Base-by-base conservation (phyloP, 2,113 vertebrate species). In the Brachypodius melanocephalos region DNA sequence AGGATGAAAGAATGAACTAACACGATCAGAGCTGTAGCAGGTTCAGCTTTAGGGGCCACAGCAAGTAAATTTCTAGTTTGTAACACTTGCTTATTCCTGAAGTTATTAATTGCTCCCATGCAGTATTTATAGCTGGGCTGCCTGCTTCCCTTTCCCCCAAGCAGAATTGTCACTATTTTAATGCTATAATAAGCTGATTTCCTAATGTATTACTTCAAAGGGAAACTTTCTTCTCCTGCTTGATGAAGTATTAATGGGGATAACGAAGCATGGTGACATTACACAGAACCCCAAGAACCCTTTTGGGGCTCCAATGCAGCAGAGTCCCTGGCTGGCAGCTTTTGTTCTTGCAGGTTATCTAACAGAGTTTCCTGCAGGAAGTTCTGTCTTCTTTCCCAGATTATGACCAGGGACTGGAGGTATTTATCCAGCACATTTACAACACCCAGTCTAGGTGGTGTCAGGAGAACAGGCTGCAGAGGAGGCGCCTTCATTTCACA, bases 191-290 rank as follows among this genome's bases (percentile, higher is more conserved):
- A 90, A 86, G 75, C 72, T 63, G 78, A 93, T 91, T 96, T 95
- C 85, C 93, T 91, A 77, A 88, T 32, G 40, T 85, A 6, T 16
- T 58, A 93, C 94, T 96, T 96, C 96, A 96, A 96, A 95, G 78
- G 82, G 43, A 80, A 91, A 91, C 21, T 67, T 94, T 62, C 59
- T 71, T 61, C 88, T 94, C 6, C 75, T 90, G 31, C 58, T 69
- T 54, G 55, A 45, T 96, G 51, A 91, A 96, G 92, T 80, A 90
- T 89, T 95, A 90, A 92, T 36, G 36, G 85, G 61, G 49, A 67
- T 59, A 79, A 89, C 0, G 2, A 69, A 73, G 59, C 4, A 0
- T 2, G 6, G 75, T 32, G 75, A 32, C 0, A 1, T 29, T 36
- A 22, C 58, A 38, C 59, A 67, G 67, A 73, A 94, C 51, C 75